phyloP scores from a whole-genome alignment of 2,888 invertebrate genomes.

The Hedya salicella region DNA sequence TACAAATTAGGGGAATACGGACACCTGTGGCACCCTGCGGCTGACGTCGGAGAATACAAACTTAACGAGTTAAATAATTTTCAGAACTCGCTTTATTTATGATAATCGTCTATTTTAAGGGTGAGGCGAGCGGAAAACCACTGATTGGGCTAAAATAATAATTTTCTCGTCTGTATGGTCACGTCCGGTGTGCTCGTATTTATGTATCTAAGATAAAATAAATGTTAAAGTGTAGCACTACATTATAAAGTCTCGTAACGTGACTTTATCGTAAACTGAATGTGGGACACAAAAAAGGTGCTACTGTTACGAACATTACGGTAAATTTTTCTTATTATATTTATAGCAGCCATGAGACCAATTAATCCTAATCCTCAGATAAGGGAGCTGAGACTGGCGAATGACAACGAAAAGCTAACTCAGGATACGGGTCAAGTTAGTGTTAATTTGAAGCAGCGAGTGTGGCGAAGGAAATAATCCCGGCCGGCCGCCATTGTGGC shows the following conservation, averaged over 20 bases:
- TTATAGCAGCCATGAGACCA: not conserved
- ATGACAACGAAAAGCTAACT: conserved; percentile 29
- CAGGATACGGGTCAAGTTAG: conserved; percentile 36
- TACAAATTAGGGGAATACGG: conserved; percentile 22
- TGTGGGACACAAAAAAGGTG: not conserved
- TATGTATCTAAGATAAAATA: too few relatives aligned
- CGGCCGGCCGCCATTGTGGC: conserved; percentile 31
- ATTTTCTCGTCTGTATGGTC: too few relatives aligned
- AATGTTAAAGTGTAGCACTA: too few relatives aligned
- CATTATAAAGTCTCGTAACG: too few relatives aligned
- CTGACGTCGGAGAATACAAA: not conserved
- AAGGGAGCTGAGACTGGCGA: conserved; percentile 22
- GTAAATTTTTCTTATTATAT: not conserved
- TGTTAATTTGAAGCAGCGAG: conserved; percentile 34
- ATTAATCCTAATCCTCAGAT: conserved; percentile 5
- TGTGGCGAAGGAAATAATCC: conserved; percentile 39
- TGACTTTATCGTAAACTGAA: not conserved
- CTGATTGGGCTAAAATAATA: too few relatives aligned
- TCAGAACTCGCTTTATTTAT: not conserved
- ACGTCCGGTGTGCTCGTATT: too few relatives aligned
- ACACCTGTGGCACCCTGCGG: conserved; percentile 2
- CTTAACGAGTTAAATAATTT: not conserved
- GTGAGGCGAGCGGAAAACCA: not conserved
- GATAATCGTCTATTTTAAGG: not conserved
- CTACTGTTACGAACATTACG: not conserved